Conservation (phyloP, 2,797 vertebrate species). For the Molothrus aeneus region DNA sequence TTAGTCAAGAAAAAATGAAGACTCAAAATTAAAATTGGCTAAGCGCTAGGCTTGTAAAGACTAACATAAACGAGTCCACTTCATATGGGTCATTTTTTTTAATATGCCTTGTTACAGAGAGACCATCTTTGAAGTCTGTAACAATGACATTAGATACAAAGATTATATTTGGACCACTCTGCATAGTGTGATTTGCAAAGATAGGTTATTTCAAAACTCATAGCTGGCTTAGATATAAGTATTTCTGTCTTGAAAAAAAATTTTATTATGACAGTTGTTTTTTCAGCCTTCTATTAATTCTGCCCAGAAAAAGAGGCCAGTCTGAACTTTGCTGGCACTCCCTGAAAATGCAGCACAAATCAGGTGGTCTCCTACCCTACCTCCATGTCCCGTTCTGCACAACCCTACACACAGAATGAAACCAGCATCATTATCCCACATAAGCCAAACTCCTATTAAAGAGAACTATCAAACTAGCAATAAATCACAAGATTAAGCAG, state of each 20-base stretch:
- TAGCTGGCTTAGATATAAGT: neutral
- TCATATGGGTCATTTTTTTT: neutral
- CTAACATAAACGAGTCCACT: neutral
- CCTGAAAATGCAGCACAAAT: neutral
- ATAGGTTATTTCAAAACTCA: neutral
- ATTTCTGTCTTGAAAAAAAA: neutral
- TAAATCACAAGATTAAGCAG: neutral
- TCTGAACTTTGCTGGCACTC: neutral
- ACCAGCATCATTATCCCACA: neutral
- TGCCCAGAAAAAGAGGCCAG: neutral
- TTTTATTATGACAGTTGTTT: neutral
- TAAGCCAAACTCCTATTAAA: neutral
- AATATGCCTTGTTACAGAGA: neutral
- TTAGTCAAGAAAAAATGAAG: neutral
- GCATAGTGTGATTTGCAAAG: neutral
- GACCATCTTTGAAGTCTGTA: neutral
- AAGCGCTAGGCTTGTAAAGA: neutral
- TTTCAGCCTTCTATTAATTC: neutral
- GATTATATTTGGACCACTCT: slow-evolving; percentile 2
- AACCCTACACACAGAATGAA: fast-evolving
- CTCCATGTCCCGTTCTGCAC: neutral
- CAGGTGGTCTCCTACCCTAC: neutral
- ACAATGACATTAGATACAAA: neutral
- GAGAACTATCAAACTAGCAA: neutral
- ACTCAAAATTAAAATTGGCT: neutral